Evolutionary conservation across 1,140 invertebrate species (phyloP).

Genomic region (Colletes gigas): DNA sequence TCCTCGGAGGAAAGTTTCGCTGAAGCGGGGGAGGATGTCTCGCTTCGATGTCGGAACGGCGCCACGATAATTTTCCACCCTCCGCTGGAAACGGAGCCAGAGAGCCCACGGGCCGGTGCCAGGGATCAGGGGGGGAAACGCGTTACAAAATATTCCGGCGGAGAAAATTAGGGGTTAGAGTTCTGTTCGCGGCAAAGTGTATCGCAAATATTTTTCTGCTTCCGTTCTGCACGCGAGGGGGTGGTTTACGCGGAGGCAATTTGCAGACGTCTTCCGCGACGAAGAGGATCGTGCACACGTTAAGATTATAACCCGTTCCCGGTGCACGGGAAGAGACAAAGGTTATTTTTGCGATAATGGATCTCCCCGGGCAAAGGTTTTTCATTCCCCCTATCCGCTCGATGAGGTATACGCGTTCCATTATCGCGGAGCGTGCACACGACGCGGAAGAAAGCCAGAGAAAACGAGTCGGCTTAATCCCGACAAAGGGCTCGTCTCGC

Average conservation of each 20-base stretch:
- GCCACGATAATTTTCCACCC: constrained; percentile 74
- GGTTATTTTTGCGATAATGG: constrained; percentile 57
- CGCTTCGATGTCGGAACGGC: constrained; percentile 53
- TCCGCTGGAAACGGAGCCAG: constrained; percentile 30
- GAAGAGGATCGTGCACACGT: constrained; percentile 30
- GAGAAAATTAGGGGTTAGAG: constrained; percentile 71
- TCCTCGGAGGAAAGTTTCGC: constrained; percentile 13
- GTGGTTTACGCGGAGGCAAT: constrained; percentile 25
- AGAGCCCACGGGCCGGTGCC: background rate
- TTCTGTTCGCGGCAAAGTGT: background rate
- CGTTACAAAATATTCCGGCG: constrained; percentile 72
- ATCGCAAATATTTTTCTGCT: constrained; percentile 23
- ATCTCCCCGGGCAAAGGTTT: constrained; percentile 14
- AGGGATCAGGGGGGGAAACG: constrained; percentile 20
- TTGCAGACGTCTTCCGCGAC: constrained; percentile 38
- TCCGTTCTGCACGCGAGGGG: background rate
- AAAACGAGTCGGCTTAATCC: constrained; percentile 12
- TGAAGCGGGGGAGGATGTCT: constrained; percentile 28
- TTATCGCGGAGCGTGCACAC: constrained; percentile 18
- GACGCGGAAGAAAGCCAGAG: background rate
- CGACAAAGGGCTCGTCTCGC: constrained; percentile 29
- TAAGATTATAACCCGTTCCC: constrained; percentile 13
- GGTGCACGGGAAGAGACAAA: constrained; percentile 25
- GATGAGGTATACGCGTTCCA: constrained; percentile 27
- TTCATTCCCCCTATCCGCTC: background rate